Percentiles rank a stretch among this genome's conserved stretches.
Conservation (phyloP, 2,113 vertebrate genomes). For the Clinocottus analis region DNA sequence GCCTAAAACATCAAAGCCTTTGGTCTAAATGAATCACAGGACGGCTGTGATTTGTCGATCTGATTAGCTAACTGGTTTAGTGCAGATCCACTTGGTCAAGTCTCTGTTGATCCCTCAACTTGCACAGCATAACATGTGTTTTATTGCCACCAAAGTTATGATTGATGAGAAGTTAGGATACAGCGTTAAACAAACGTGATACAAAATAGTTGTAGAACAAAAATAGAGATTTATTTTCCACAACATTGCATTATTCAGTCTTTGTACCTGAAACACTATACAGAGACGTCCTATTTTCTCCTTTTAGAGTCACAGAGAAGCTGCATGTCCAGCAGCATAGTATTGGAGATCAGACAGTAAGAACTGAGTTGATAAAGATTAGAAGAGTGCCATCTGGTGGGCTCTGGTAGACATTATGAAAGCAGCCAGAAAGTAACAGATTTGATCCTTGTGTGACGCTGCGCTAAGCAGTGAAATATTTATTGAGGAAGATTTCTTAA, state of each 20-base stretch:
- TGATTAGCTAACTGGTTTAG: constrained; percentile 83
- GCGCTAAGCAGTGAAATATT: background rate
- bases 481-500: background rate
- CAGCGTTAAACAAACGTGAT: background rate
- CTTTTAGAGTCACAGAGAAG: background rate
- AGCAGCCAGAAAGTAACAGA: background rate
- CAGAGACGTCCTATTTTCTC: background rate
- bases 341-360: background rate
- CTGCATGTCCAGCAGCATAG: background rate
- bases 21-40: constrained; percentile 75
- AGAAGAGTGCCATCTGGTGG: constrained; percentile 13
- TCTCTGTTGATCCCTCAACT: constrained; percentile 60
- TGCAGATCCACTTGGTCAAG: constrained; percentile 71
- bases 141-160: background rate
- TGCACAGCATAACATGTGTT: constrained; percentile 10
- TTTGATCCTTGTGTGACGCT: background rate
- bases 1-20: constrained; percentile 77
- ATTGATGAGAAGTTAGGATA: background rate
- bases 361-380: background rate
- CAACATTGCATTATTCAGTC: background rate
- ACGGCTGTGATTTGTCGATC: constrained; percentile 75
- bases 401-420: background rate
- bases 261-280: background rate
- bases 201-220: background rate
- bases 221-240: background rate